Base-by-base conservation (phyloP, 1,140 invertebrate species). In the Phortica variegata region DNA sequence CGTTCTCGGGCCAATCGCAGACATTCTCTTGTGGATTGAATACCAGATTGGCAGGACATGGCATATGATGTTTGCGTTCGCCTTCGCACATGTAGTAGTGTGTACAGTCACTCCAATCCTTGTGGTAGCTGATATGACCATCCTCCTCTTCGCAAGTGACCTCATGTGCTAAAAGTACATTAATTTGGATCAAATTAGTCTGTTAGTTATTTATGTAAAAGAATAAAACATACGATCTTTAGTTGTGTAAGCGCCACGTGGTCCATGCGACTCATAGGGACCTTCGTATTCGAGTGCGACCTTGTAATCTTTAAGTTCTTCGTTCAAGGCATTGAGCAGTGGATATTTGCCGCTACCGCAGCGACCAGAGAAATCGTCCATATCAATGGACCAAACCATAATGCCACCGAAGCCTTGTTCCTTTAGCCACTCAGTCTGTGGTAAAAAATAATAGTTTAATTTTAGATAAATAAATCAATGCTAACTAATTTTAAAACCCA, bases 1-100 rank as follows among this genome's bases (percentile, higher is more conserved):
- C 93, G 63, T 95, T 95, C 70, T 95, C 92, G 1, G 92, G 91
- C 93, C 93, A 96, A 79, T 96, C 93, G 75, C 93, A 96, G 1
- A 96, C 92, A 65, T 93, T 95, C 66, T 95, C 89, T 65, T 93
- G 90, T 2, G 85, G 85, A 78, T 96, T 96, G 79, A 95, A 95
- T 0, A 96, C 93, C 19, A 96, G 81, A 75, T 95, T 91, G n/a
- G 85, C 83, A 1, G 93, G 93, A 75, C 92, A 95, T n/a, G 92
- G 91, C 92, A 95, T 96, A 78, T 96, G 93, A 75, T 96, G 92
- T 66, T 93, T 91, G n/a, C 91, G 80, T 73, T 92, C 91, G 8
- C 93, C 93, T 79, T 96, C 92, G 70, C 93, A 96, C 91, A 95
- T 95, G 78, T 91, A 95, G 75, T 95, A 95, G 80, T 88, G 89